Conservation (phyloP, 2,797 vertebrate species). For the Lemur catta region DNA sequence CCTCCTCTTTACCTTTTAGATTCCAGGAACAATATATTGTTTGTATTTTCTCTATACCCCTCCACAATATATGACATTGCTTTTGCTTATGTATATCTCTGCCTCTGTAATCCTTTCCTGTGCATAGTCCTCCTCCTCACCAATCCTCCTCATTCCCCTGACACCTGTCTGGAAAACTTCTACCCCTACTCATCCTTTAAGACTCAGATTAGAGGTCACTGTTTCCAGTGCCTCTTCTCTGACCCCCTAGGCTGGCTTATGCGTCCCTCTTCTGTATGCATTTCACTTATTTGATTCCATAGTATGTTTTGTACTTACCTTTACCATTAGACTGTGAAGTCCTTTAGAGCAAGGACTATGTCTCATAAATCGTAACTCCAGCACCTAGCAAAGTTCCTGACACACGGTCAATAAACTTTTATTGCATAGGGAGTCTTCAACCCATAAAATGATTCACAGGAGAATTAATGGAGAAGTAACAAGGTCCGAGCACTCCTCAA, state of each 20-base stretch:
- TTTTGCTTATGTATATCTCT: background rate
- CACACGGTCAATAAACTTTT: slow-evolving; percentile 76
- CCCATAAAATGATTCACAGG: slow-evolving; percentile 73
- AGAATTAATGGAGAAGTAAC: slow-evolving; percentile 76
- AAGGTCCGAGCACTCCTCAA: slow-evolving; percentile 15
- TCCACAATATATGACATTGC: background rate
- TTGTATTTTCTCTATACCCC: background rate
- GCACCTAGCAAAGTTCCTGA: slow-evolving; percentile 71
- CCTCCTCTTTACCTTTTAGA: background rate
- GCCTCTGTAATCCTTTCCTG: background rate
- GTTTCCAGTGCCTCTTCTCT: background rate
- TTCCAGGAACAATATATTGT: background rate
- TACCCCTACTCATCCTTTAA: background rate
- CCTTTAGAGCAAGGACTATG: slow-evolving; percentile 37
- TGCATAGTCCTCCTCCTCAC: background rate
- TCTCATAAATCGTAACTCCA: slow-evolving; percentile 69
- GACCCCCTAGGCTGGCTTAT: background rate
- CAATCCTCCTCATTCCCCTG: background rate
- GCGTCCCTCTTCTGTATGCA: background rate
- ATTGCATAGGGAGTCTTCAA: slow-evolving; percentile 72
- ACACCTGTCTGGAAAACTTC: background rate
- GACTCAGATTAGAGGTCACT: background rate
- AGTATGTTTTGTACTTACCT: slow-evolving; percentile 37
- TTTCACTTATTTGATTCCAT: background rate
- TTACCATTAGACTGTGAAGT: slow-evolving; percentile 52